phyloP scores from a whole-genome alignment of 2,888 invertebrate genomes.

The Empis stercorea region DNA sequence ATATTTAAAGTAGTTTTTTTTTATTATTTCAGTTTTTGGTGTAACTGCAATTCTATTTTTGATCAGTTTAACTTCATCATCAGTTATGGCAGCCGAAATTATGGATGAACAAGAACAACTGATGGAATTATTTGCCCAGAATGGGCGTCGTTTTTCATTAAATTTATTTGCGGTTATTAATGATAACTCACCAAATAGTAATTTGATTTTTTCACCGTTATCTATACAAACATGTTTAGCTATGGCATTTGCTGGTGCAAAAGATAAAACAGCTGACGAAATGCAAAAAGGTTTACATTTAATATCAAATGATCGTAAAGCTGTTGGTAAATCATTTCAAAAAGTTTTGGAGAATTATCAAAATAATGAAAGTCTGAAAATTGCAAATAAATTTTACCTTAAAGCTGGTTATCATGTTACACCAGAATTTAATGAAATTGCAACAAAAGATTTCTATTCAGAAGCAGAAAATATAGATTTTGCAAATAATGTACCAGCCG shows the following conservation, averaged over 20 bases:
- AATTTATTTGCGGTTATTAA: conserved; percentile 24
- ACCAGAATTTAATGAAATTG: conserved; percentile 42
- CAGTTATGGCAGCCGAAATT: no score
- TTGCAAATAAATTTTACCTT: conserved; percentile 65
- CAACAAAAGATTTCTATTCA: conserved; percentile 50
- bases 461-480: conserved; percentile 54
- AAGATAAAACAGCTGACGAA: conserved; percentile 39
- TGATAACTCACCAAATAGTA: conserved; percentile 39
- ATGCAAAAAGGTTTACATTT: conserved; percentile 41
- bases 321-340: conserved; percentile 16
- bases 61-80: no score
- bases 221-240: conserved; percentile 60
- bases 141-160: conserved; percentile 17
- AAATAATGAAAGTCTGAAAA: conserved; percentile 30
- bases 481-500: conserved; percentile 35
- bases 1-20: no score
- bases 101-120: no score
- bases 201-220: conserved; percentile 61
- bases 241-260: conserved; percentile 59
- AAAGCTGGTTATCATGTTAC: conserved; percentile 43
- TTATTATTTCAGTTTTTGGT: no score
- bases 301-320: conserved; percentile 20
- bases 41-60: no score
- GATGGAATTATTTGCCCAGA: no score
- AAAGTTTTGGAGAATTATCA: conserved; percentile 19